Evolutionary conservation across 2,797 vertebrate genomes (phyloP).

Genomic region (Telmatherina bonti): DNA sequence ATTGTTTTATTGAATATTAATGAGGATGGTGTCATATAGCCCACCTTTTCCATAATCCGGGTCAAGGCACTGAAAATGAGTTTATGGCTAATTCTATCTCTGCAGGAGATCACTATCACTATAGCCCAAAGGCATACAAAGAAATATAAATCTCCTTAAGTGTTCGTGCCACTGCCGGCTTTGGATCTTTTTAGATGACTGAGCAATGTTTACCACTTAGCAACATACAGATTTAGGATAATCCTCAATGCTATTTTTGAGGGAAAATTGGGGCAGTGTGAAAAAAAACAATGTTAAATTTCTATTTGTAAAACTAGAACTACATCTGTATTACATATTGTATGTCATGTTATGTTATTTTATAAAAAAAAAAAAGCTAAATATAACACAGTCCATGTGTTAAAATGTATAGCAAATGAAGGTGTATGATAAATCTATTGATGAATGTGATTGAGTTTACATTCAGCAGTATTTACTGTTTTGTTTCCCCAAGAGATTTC

Average conservation of each 20-base stretch:
- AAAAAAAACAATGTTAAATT: not conserved
- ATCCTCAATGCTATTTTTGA: constrained; percentile 13
- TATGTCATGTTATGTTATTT: no score
- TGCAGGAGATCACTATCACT: constrained; percentile 77
- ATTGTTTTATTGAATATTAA: constrained; percentile 83
- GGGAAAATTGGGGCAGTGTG: not conserved
- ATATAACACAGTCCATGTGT: no score
- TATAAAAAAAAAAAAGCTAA: no score
- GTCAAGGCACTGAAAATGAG: constrained; percentile 74
- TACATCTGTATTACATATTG: no score
- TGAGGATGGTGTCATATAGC: constrained; percentile 73
- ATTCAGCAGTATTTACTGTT: no score
- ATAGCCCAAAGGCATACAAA: constrained; percentile 65
- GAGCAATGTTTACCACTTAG: constrained; percentile 32
- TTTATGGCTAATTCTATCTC: constrained; percentile 78
- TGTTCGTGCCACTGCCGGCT: constrained; percentile 41
- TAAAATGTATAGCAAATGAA: no score
- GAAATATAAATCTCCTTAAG: constrained; percentile 60
- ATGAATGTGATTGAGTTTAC: no score
- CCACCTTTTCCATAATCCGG: constrained; percentile 77
- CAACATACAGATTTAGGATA: constrained; percentile 23
- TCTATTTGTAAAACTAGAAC: no score
- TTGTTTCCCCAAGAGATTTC: no score
- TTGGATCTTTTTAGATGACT: constrained; percentile 56
- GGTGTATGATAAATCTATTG: no score